Evolutionary conservation across 2,797 vertebrate species (phyloP), one percentile per base, ranked within the genome.

Genomic region (Selene dorsalis): DNA sequence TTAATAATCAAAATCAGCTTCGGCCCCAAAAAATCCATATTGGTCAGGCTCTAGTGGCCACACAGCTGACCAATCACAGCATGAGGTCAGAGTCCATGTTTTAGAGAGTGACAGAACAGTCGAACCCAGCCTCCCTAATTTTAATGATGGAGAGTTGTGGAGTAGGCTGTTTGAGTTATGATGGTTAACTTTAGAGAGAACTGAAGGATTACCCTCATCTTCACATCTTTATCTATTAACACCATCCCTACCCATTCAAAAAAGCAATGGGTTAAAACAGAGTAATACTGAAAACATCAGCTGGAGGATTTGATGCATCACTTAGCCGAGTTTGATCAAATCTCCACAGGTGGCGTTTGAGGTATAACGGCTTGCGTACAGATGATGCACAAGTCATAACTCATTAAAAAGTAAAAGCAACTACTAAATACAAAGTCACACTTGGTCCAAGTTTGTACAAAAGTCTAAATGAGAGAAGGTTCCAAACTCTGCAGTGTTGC

Each of bases 401-500:
- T 26, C 12, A 4, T 3, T 0, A 62, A 28, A 56, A 30, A 22
- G 13, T 16, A 43, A 18, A 18, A 43, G 22, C 8, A 55, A 17
- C 5, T 17, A 10, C 41, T 56, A 32, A 24, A 43, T 2, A 2
- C 0, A 24, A n/a, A 55, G 20, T 45, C 50, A 67, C 24, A 45
- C 41, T 20, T 9, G 32, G 13, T 57, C 2, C 28, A 16, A 59
- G 28, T 35, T 50, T 58, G 35, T 10, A 12, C 13, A 30, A 26
- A 14, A 85, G 39, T 78, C 59, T 47, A 10, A 14, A 43, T 55
- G 47, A 50, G 47, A 63, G 56, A 56, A 7, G 61, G 35, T 47
- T 39, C 28, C 28, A 2, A 22, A 10, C 72, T 67, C 69, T 61
- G 32, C 32, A 7, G 48, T 48, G 66, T 30, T 24, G 47, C 75